phyloP scores from a whole-genome alignment of 2,888 invertebrate species.

The Idaea dimidiata region DNA sequence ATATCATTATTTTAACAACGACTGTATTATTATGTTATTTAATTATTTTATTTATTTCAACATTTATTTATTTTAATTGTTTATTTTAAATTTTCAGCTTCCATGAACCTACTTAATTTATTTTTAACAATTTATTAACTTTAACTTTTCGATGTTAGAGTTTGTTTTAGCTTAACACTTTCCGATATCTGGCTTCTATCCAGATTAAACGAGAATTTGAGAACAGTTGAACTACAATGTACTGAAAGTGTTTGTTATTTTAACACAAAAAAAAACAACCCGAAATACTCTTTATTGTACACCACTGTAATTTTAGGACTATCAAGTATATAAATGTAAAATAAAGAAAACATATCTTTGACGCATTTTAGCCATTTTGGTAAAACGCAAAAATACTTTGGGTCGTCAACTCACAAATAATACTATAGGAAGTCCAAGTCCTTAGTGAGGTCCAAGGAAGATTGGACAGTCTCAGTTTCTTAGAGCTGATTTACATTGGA shows the following conservation, averaged over 20 bases:
- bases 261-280: background rate
- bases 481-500: no score
- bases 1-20: no score
- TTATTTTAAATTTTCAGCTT: slow-evolving; percentile 15
- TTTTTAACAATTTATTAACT: background rate
- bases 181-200: slow-evolving; percentile 29
- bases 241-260: background rate
- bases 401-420: no score
- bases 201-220: slow-evolving; percentile 24
- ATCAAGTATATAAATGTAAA: background rate
- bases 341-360: no score
- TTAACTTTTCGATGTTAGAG: background rate
- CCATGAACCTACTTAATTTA: background rate
- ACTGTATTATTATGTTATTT: background rate
- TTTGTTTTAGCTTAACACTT: slow-evolving; percentile 4
- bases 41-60: slow-evolving; percentile 35
- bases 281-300: background rate
- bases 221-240: slow-evolving; percentile 8
- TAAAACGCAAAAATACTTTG: no score
- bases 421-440: no score
- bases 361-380: no score
- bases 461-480: no score
- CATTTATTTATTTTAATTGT: slow-evolving; percentile 26
- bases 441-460: no score
- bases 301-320: background rate